A percentile compares a stretch with the other conserved stretches of the same genome.
phyloP scores from a whole-genome alignment of 30 jellyfish, hydroid and myxozoan genomes.

The Aurelia aurita region DNA sequence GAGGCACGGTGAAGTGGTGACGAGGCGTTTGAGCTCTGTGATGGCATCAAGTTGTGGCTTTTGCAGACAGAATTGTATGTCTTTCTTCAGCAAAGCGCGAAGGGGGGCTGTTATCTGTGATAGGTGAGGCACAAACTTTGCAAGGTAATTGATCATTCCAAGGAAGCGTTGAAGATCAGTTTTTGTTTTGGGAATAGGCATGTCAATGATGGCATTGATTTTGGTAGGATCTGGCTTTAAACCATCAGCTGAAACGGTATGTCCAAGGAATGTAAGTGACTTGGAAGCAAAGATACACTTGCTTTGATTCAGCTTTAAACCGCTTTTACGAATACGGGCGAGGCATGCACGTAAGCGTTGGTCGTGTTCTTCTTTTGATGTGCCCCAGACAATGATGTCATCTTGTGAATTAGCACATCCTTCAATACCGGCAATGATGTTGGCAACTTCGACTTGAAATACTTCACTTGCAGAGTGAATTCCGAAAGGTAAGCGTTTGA shows the following conservation, averaged over 20 bases:
- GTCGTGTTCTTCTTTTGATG: slow-evolving; percentile 34
- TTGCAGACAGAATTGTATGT: slow-evolving; percentile 48
- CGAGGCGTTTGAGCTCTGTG: slow-evolving; percentile 69
- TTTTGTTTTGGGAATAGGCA: slow-evolving; percentile 35
- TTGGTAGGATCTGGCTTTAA: slow-evolving; percentile 55
- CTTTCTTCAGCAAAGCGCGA: slow-evolving; percentile 47
- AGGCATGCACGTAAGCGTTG: slow-evolving; percentile 12
- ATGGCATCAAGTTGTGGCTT: slow-evolving; percentile 69
- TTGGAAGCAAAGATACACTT: slow-evolving; percentile 26
- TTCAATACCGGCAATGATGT: slow-evolving; percentile 48
- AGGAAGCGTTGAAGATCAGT: slow-evolving; percentile 62
- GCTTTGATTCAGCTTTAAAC: slow-evolving; percentile 55
- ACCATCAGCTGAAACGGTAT: slow-evolving; percentile 33
- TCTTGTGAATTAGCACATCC: slow-evolving; percentile 62
- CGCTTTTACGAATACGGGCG: slow-evolving; percentile 25
- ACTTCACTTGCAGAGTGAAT: slow-evolving; percentile 75
- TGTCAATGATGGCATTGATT: slow-evolving; percentile 40
- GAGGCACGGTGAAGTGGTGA: slow-evolving; percentile 69
- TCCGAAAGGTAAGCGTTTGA: slow-evolving; percentile 78
- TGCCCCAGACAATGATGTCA: slow-evolving; percentile 61
- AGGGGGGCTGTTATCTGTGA: slow-evolving; percentile 46
- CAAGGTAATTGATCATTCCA: slow-evolving; percentile 72
- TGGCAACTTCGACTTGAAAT: slow-evolving; percentile 52
- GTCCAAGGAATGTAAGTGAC: slow-evolving; percentile 31
- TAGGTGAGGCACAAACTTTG: slow-evolving; percentile 48